Evolutionary conservation across 2,888 invertebrate genomes (phyloP), one percentile per base, ranked within the genome.

Genomic region (Griposia aprilina): DNA sequence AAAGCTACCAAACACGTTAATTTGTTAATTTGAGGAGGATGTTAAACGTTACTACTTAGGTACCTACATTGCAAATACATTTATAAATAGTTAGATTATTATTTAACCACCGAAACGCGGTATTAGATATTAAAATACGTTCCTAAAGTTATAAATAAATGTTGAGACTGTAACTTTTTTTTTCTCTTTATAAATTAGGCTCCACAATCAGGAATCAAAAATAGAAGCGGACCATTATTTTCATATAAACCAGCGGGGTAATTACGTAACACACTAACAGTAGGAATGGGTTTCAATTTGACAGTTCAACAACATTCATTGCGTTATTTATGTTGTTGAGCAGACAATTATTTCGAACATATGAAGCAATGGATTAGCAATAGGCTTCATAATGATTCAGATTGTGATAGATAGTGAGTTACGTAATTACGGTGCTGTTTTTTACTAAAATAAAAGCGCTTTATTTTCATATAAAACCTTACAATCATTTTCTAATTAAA

Each of bases 1-100:
- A 63, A 71, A 60, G 5, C 13, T 71, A n/a, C 7, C 45, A 48
- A 68, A 30, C 63, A 59, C 6, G 55, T 70, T 70, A 62, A 70
- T 78, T 74, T 62, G 23, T 50, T 2, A 50, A 55, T 57, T 30
- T 23, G 2, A 52, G 30, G 10, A 41, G 17, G 26, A 80, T 71
- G 20, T 52, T 55, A 30, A 59, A 52, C 20, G 4, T 23, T 26
- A 17, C 7, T 57, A 13, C 3, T 36, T 11, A 48, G 36, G 5
- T 65, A 59, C 23, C 13, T 48, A 50, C 0, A 17, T 11, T 23
- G 23, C 45, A 66, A 15, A 15, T 50, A 5, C 4, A 10, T 36
- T 10, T 68, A 20, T 63, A 45, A 76, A 55, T 55, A 69, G 45
- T 62, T 62, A 52, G 17, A 6, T 23, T n/a, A 13, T 63, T 23